These are phyloP conservation scores for Adelognathus sp. DNA, from an alignment of 2,888 invertebrate genomes.

Conservation along the genomic window DNA sequence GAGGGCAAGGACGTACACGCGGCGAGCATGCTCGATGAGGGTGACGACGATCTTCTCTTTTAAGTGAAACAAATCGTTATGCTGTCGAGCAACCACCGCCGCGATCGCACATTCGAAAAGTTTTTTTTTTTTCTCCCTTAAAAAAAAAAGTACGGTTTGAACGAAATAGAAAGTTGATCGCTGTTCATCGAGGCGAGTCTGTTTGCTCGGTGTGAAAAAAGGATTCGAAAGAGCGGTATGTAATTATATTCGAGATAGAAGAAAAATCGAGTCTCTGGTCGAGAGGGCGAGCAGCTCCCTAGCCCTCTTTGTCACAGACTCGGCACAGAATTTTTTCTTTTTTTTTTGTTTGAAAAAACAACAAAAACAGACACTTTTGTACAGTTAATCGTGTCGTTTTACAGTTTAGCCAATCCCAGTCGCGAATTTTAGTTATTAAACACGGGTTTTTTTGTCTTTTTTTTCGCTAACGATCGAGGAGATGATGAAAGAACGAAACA, in stretches of 20 bases:
- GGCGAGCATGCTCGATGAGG: conserved; percentile 91
- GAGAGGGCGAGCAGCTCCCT: conserved; percentile 60
- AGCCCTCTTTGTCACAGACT: conserved; percentile 62
- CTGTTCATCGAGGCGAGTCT: conserved; percentile 22
- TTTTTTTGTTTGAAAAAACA: background rate
- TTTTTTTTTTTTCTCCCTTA: too few relatives aligned
- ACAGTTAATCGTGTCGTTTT: conserved; percentile 48
- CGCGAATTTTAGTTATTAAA: conserved; percentile 33
- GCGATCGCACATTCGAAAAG: conserved; percentile 55
- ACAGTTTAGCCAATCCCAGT: conserved; percentile 31
- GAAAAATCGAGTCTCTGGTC: conserved; percentile 64
- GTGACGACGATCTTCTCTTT: conserved; percentile 95
- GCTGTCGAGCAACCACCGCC: conserved; percentile 28
- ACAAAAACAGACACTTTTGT: conserved; percentile 42
- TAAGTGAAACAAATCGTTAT: conserved; percentile 83
- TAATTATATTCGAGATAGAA: background rate
- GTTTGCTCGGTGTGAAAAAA: background rate
- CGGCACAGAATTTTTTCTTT: too few relatives aligned
- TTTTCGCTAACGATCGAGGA: conserved; percentile 15
- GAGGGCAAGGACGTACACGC: conserved; percentile 77
- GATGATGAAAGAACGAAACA: background rate
- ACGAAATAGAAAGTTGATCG: conserved; percentile 38
- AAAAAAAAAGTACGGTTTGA: conserved; percentile 19
- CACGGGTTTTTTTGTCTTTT: too few relatives aligned
- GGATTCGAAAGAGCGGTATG: background rate